A percentile compares a stretch with the other conserved stretches of the same genome.
Evolutionary conservation across 2,888 invertebrate species (phyloP).

Genomic region (Pyrrhia umbra): DNA sequence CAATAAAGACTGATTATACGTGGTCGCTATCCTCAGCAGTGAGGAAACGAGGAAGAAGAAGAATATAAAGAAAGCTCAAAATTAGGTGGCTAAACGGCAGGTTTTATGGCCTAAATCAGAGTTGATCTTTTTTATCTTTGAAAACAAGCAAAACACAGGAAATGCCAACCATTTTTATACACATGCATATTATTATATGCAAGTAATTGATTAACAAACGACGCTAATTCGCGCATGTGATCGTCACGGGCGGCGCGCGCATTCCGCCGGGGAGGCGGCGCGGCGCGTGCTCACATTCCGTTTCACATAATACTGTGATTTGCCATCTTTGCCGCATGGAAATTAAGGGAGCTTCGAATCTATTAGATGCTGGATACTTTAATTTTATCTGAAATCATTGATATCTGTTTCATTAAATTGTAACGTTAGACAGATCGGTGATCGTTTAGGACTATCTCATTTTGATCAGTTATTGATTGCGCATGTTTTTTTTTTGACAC

Average conservation of each 20-base stretch:
- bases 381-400: neutral
- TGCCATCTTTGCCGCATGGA: slow-evolving; percentile 69
- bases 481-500: no score
- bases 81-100: neutral
- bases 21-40: neutral
- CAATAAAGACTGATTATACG: neutral
- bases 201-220: slow-evolving; percentile 57
- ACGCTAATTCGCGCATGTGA: slow-evolving; percentile 61
- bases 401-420: neutral
- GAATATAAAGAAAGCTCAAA: neutral
- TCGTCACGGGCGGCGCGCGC: slow-evolving; percentile 65
- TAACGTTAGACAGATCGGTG: neutral
- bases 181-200: slow-evolving; percentile 47
- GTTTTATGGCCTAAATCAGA: neutral
- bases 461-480: no score
- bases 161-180: slow-evolving; percentile 14
- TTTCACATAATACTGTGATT: slow-evolving; percentile 83
- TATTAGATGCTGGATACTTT: slow-evolving; percentile 39
- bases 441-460: no score
- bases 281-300: slow-evolving; percentile 83
- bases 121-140: neutral
- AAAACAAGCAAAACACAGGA: neutral
- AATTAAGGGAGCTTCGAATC: slow-evolving; percentile 61
- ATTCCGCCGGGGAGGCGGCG: slow-evolving; percentile 83
- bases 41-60: neutral